Conservation (phyloP, 2,113 vertebrate species). For the Seriola quinqueradiata region DNA sequence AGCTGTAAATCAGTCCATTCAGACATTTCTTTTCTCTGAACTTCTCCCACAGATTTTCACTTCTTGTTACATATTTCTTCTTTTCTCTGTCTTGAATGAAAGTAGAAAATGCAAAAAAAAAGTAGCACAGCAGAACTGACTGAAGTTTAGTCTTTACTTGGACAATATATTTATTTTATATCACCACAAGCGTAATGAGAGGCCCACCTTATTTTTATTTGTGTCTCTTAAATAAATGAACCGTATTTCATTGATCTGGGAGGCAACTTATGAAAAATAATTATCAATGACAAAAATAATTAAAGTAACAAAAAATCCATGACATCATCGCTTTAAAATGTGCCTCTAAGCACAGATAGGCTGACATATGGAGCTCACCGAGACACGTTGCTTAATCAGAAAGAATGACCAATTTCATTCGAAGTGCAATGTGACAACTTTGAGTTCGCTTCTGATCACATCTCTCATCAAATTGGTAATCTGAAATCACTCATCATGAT, state of each 20-base stretch:
- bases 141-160: not conserved
- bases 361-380: not conserved
- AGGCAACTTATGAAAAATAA: not conserved
- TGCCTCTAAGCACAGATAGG: not conserved
- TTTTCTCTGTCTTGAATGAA: constrained; percentile 4
- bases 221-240: not conserved
- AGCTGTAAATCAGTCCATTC: not conserved
- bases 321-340: not conserved
- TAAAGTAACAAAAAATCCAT: not conserved
- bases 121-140: not conserved
- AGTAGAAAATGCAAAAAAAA: not conserved
- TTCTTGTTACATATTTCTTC: constrained; percentile 27
- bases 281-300: not conserved
- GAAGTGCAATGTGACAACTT: not conserved
- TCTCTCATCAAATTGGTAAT: constrained; percentile 17
- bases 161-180: not conserved
- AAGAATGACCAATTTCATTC: not conserved
- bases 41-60: constrained; percentile 38
- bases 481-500: constrained; percentile 3
- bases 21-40: not conserved
- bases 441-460: constrained; percentile 3
- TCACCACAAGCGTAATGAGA: not conserved
- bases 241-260: too few relatives aligned
- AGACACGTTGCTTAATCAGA: constrained; percentile 1
- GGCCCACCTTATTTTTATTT: not conserved